Evolutionary conservation across 2,797 vertebrate genomes (phyloP), one percentile per base, ranked within the genome.

Genomic region (Rhyacichthys aspro): DNA sequence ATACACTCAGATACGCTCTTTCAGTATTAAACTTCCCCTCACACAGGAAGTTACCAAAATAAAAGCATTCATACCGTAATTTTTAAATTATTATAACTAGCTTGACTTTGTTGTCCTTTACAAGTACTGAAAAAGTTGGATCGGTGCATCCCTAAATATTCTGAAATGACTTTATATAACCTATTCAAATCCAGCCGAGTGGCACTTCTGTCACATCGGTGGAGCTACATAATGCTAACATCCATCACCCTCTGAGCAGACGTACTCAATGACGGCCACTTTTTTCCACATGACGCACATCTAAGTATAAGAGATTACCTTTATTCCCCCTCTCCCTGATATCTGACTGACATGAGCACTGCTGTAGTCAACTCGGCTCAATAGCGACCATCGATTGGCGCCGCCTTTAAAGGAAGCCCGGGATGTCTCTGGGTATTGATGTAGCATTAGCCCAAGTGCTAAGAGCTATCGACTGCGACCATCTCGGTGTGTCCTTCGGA

Each of bases 401-500:
- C 47, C 9, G 2, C 38, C 64, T 73, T 57, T 59, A 32, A 46
- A 36, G 53, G 53, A 71, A 63, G 61, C 62, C 14, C 9, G 47
- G 66, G 48, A 82, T 62, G 63, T 57, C 60, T 55, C 69, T 28
- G 36, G 43, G 32, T 69, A 84, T 85, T 4, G 84, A 86, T 83
- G 60, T 9, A 17, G 63, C 68, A 74, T 86, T 83, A 87, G 68
- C 36, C 3, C 53, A 42, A 56, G 61, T 43, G 18, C 72, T 83
- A 66, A 64, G 54, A 64, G 49, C 68, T 84, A 80, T 68, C 84
- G 82, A 87, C 70, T 62, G 56, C 43, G 67, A 60, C 36, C 45
- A 41, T 67, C 67, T 69, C 65, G 41, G 36, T 61, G 68, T 53
- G 48, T 57, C 61, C 54, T 61, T 33, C 47, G 62, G 59, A 82